Conservation (phyloP, 2,113 vertebrate species). For the Rhinogobius similis region DNA sequence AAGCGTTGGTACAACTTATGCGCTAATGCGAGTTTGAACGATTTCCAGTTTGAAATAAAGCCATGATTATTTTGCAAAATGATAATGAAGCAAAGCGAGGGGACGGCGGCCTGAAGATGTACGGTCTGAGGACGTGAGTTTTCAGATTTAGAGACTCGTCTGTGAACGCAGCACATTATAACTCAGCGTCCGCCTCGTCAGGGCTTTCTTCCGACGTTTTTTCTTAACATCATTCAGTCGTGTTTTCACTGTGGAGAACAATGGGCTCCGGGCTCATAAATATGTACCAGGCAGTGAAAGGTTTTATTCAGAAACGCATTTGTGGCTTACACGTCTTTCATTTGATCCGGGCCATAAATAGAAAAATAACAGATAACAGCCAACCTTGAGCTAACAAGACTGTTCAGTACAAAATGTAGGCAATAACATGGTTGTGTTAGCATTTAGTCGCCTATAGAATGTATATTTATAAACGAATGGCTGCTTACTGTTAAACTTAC, state of each 20-base stretch:
- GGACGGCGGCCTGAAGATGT: conserved; percentile 35
- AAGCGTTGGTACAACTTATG: neutral
- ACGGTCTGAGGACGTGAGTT: conserved; percentile 32
- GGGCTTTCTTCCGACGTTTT: conserved; percentile 55
- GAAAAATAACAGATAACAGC: neutral
- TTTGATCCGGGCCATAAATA: neutral
- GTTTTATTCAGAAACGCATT: conserved; percentile 15
- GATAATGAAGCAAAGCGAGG: conserved; percentile 25
- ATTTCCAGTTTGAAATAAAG: conserved; percentile 32
- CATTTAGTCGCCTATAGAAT: neutral
- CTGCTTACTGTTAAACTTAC: too few species aligned
- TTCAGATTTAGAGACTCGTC: conserved; percentile 55
- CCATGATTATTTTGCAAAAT: conserved; percentile 32
- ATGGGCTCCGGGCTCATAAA: conserved; percentile 22
- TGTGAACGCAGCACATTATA: conserved; percentile 59
- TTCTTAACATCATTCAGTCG: conserved; percentile 33
- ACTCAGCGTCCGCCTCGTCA: conserved; percentile 46
- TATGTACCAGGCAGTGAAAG: neutral
- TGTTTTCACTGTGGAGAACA: conserved; percentile 32
- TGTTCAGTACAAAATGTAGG: too few species aligned
- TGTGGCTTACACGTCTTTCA: neutral
- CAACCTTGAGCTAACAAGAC: neutral
- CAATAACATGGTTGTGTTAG: neutral
- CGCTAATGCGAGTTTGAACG: conserved; percentile 20
- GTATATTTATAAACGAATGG: neutral